These are phyloP conservation scores for Rhinogobius similis DNA, from an alignment of 2,113 vertebrate genomes.

Conservation along the genomic window DNA sequence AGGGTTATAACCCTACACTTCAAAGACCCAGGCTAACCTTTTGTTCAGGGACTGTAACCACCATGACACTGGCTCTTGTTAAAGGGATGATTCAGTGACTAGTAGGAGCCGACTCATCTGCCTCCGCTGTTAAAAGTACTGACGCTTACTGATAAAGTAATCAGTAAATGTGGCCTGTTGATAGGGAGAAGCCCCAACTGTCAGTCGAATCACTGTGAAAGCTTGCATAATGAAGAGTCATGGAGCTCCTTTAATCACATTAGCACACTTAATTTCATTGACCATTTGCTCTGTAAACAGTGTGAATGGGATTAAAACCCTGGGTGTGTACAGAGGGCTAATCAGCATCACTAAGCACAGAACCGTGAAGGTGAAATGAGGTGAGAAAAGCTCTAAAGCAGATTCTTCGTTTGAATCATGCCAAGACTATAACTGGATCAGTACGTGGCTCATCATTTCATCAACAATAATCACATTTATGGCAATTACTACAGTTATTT, in stretches of 20 bases:
- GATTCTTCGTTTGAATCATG: neutral
- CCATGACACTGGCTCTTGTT: neutral
- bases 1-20: neutral
- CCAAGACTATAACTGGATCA: neutral
- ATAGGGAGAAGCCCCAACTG: neutral
- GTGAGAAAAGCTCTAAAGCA: conserved; percentile 14
- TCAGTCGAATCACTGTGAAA: conserved; percentile 3
- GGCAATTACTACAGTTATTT: neutral
- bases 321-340: conserved; percentile 15
- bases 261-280: conserved; percentile 38
- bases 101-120: neutral
- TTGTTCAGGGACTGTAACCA: conserved; percentile 4
- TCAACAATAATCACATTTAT: too few species aligned
- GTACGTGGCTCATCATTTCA: too few species aligned
- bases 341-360: conserved; percentile 20
- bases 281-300: conserved; percentile 44
- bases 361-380: conserved; percentile 3
- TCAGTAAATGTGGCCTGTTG: conserved; percentile 6
- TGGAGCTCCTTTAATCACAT: conserved; percentile 53
- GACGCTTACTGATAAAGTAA: neutral
- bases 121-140: neutral
- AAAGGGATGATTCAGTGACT: neutral
- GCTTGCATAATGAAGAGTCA: conserved; percentile 35
- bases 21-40: neutral
- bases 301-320: conserved; percentile 48